Conservation (phyloP, 2,113 vertebrate species). For the Onychostruthus taczanowskii region DNA sequence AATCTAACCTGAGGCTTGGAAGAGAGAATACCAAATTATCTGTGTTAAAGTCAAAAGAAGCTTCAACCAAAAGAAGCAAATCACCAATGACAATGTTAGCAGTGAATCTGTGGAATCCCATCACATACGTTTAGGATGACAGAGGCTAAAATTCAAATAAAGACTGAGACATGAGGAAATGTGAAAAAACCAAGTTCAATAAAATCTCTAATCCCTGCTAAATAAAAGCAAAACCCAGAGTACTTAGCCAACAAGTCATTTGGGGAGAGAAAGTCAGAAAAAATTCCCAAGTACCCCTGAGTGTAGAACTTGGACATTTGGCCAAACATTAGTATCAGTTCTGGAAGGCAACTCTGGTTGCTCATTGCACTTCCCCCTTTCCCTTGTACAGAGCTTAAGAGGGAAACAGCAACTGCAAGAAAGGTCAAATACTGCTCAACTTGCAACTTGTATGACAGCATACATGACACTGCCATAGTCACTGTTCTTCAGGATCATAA, state of each 20-base stretch:
- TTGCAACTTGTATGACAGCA: neutral
- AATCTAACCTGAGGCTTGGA: rapidly evolving
- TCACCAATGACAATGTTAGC: neutral
- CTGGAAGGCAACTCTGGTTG: neutral
- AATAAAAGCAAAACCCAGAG: neutral
- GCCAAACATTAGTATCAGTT: neutral
- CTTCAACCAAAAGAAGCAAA: neutral
- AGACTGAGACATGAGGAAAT: neutral
- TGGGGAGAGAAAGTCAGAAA: neutral
- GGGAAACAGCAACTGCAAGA: neutral
- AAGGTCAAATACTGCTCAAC: neutral
- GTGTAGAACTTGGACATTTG: neutral
- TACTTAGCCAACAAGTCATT: neutral
- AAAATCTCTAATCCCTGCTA: neutral
- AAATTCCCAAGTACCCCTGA: neutral
- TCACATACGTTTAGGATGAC: neutral
- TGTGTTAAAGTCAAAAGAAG: neutral
- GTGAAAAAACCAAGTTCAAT: rapidly evolving
- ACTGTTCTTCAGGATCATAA: neutral
- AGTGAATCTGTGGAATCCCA: neutral
- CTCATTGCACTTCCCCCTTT: neutral
- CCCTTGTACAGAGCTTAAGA: neutral
- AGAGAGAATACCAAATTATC: neutral
- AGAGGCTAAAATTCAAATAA: neutral
- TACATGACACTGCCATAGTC: rapidly evolving